Evolutionary conservation across 2,113 vertebrate species (phyloP).

Genomic region (Melanotaenia duboulayi): DNA sequence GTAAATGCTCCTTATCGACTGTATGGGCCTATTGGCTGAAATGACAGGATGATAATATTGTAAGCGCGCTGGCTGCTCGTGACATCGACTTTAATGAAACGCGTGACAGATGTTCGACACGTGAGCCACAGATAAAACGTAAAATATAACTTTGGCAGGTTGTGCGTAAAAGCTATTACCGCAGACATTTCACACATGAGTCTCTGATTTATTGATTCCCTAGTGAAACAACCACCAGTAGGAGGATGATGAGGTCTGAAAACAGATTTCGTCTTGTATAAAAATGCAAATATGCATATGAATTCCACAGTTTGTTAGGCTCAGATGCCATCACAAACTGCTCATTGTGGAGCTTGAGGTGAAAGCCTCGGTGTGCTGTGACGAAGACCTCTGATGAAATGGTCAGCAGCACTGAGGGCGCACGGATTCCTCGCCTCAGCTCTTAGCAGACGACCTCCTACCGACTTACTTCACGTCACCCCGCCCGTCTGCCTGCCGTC

Average conservation of each 20-base stretch:
- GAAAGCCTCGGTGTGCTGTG: slow-evolving; percentile 14
- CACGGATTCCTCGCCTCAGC: slow-evolving; percentile 58
- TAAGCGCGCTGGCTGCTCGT: slow-evolving; percentile 25
- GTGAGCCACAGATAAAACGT: slow-evolving; percentile 13
- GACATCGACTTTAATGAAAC: slow-evolving; percentile 26
- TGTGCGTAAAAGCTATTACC: slow-evolving; percentile 44
- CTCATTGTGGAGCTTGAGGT: slow-evolving; percentile 9
- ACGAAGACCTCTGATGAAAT: slow-evolving; percentile 43
- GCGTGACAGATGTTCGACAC: slow-evolving; percentile 1
- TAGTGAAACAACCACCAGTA: neutral
- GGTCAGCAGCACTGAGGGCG: slow-evolving; percentile 52
- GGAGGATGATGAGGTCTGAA: neutral
- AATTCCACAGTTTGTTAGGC: neutral
- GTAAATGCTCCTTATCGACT: slow-evolving; percentile 66
- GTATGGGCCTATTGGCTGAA: slow-evolving; percentile 49
- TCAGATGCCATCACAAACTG: neutral
- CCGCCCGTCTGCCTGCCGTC: slow-evolving; percentile 77
- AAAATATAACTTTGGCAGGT: slow-evolving; percentile 26
- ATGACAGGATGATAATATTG: slow-evolving; percentile 45
- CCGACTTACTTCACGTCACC: slow-evolving; percentile 76
- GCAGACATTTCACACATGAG: neutral
- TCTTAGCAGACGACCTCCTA: slow-evolving; percentile 70
- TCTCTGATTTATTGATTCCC: slow-evolving; percentile 15
- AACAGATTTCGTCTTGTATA: neutral
- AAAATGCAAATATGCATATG: neutral